Evolutionary conservation across 1,140 invertebrate genomes (phyloP), one percentile per base, ranked within the genome.

Genomic region (Paramacrobiotus metropolitanus): DNA sequence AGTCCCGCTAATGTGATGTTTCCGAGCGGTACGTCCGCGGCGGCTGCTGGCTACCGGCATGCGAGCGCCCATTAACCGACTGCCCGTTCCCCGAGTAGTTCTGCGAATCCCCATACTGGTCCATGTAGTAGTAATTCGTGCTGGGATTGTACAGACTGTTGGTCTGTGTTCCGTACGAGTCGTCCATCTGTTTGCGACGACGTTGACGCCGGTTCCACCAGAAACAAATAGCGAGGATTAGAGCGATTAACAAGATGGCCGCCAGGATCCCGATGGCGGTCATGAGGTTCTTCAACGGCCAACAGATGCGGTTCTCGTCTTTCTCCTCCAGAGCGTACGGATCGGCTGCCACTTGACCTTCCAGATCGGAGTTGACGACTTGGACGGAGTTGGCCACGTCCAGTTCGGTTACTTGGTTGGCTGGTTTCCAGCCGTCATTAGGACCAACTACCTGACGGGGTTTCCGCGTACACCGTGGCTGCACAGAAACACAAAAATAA

Each of bases 161-260:
- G 48, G 48, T 20, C 48, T 55, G 48, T 0, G 48, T 55, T 15
- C 48, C 48, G 24, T 55, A 55, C 15, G 48, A 55, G 15, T 15
- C 15, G 15, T 55, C 48, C 15, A 20, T 20, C 48, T 55, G 48
- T 15, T 24, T 15, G 15, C 48, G 48, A 20, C 28, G 15, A 28
- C 48, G 48, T 24, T 55, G 48, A 15, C 48, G 48, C 28, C 48
- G 48, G 48, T 55, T 55, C 48, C 48, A 55, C 48, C 48, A 55
- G 0, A 55, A 55, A 24, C 48, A 55, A 15, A 55, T 9, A 9
- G 48, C 48, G 15, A 55, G 48, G 48, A 55, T 15, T 24, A 55
- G 24, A 24, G 15, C 15, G 9, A 55, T 55, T 9, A 55, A 24
- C 24, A 55, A 28, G 48, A 55, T 55, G 24, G 48, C 48, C 15